Evolutionary conservation across 2,113 vertebrate species (phyloP), one percentile per base, ranked within the genome.

Genomic region (Loxodonta africana): DNA sequence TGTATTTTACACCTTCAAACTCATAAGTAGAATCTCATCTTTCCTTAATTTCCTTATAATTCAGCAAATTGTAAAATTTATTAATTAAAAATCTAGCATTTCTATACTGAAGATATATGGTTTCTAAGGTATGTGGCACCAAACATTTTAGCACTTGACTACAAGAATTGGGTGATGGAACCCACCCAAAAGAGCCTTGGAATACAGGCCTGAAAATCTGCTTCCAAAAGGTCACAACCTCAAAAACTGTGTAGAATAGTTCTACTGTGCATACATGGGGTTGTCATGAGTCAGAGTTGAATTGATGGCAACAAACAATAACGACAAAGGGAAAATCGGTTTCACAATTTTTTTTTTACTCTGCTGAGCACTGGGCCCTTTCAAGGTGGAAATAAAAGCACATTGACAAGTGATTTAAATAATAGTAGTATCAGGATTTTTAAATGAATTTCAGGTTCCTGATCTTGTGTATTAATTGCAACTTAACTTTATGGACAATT

Each of bases 1-100:
- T 57, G 80, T 41, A 51, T 44, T 84, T 65, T 82, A 37, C 37
- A 10, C 60, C 15, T 65, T 65, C 7, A 92, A 90, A 87, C 21
- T 86, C 51, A 88, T 88, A 91, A 67, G 15, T 80, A 60, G 62
- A 83, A 48, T 88, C 71, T 85, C 73, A 71, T 85, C 4, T 88
- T 82, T 69, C 44, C 30, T 87, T 69, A 65, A 26, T 89, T 93
- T 88, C 18, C 6, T 88, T n/a, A 33, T 17, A 30, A 80, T 69
- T n/a, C 94, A 57, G 11, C 67, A 94, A 95, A 89, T 57, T 83
- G 30, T 33, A 82, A 67, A 95, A 28, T 33, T 81, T 60, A 26
- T 63, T 89, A 74, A 53, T 74, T 80, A 83, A 88, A 33, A 82
- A 51, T 12, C 21, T 46, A 53, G 84, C 74, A 88, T 60, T 88